phyloP scores from a whole-genome alignment of 2,113 vertebrate species.

The Rostratula benghalensis region DNA sequence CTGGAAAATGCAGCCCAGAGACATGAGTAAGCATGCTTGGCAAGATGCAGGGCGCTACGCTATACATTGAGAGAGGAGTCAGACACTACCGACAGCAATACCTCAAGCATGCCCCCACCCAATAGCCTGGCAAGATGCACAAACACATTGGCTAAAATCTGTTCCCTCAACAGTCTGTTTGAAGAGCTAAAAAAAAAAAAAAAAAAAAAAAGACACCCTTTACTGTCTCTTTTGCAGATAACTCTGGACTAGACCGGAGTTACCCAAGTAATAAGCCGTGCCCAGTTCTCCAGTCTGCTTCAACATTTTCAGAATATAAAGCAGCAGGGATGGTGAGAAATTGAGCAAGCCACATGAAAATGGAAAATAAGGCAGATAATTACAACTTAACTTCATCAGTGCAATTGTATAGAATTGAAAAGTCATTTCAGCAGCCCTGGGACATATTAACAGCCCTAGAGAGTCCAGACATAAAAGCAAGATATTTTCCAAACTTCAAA shows the following conservation, averaged over 20 bases:
- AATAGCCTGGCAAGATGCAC: neutral
- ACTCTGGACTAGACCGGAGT: neutral
- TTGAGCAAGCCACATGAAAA: neutral
- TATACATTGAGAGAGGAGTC: neutral
- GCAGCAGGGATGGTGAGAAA: neutral
- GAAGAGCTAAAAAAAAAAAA: neutral
- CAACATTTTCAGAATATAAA: neutral
- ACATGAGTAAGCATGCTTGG: neutral
- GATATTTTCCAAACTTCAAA: constrained; percentile 37
- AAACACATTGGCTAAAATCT: constrained; percentile 8
- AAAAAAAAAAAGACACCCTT: neutral
- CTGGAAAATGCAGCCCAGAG: constrained; percentile 9
- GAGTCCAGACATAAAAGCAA: constrained; percentile 30
- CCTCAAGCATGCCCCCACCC: neutral
- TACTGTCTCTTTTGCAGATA: neutral
- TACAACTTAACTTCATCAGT: neutral
- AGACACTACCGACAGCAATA: neutral
- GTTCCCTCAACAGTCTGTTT: neutral
- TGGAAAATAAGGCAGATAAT: constrained; percentile 25
- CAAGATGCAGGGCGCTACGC: neutral
- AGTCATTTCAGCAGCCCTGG: constrained; percentile 6
- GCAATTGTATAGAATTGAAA: constrained; percentile 9
- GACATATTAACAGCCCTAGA: neutral
- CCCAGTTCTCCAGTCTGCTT: neutral
- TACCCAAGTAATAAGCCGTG: neutral